A percentile compares a stretch with the other conserved stretches of the same genome.
phyloP scores from a whole-genome alignment of 2,888 invertebrate genomes.

The Drosophila yooni region DNA sequence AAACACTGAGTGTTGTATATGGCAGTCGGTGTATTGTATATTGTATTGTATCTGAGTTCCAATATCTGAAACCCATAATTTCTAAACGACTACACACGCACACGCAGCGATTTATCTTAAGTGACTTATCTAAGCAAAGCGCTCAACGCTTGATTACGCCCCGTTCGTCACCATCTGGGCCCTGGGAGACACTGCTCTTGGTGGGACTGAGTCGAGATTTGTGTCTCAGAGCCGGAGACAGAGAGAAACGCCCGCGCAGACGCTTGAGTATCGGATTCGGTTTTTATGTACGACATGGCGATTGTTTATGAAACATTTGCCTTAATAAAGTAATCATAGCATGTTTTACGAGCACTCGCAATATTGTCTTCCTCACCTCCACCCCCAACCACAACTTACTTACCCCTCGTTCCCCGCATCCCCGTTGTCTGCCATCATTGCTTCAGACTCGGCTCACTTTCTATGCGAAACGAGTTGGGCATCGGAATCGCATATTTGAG shows the following conservation, averaged over 20 bases:
- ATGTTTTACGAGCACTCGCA: constrained; percentile 73
- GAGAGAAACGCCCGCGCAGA: constrained; percentile 64
- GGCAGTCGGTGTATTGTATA: constrained; percentile 43
- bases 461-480: constrained; percentile 72
- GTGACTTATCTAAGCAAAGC: constrained; percentile 77
- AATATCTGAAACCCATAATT: constrained; percentile 74
- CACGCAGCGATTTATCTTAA: constrained; percentile 68
- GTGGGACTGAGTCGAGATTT: constrained; percentile 14
- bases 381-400: neutral
- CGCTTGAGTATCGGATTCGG: constrained; percentile 59
- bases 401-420: neutral
- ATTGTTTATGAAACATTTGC: constrained; percentile 79
- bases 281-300: constrained; percentile 74
- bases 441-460: constrained; percentile 51
- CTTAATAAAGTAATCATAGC: constrained; percentile 79
- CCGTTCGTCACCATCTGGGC: constrained; percentile 42
- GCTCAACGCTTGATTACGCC: constrained; percentile 69
- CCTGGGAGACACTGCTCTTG: constrained; percentile 9
- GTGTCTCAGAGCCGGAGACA: constrained; percentile 33
- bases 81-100: constrained; percentile 56
- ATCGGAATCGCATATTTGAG: constrained; percentile 35
- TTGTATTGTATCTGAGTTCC: constrained; percentile 59
- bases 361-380: constrained; percentile 5
- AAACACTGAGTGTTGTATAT: constrained; percentile 33
- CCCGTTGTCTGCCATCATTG: neutral